phyloP scores from a whole-genome alignment of 37 sponge, comb jelly and placozoan species.

The Beroe ovata region DNA sequence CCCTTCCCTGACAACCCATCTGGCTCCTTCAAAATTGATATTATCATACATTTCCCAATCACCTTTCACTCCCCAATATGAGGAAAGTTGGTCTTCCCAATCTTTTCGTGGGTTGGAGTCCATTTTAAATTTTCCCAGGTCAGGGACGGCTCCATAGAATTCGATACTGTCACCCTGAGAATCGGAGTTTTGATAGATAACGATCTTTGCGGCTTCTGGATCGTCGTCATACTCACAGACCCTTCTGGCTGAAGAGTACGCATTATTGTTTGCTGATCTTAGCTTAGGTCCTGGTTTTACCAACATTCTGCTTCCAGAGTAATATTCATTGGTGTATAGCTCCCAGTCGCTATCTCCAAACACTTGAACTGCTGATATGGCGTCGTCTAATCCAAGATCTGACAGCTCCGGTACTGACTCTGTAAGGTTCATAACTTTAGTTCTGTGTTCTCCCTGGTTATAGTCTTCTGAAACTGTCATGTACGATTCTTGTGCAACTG shows the following conservation, averaged over 20 bases:
- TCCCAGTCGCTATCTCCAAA: background rate
- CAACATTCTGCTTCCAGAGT: background rate
- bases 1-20: background rate
- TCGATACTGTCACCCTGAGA: background rate
- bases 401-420: background rate
- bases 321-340: background rate
- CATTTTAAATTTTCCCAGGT: background rate
- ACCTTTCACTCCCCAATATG: background rate
- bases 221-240: background rate
- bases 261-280: background rate
- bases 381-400: background rate
- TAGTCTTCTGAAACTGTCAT: background rate
- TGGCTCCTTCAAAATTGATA: background rate
- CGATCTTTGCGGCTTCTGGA: background rate
- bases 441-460: background rate
- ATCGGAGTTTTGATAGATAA: background rate
- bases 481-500: background rate
- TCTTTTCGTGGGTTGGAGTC: background rate
- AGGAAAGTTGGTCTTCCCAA: background rate
- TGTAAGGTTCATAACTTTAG: background rate
- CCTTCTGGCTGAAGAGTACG: background rate
- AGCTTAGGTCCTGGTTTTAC: background rate
- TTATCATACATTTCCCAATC: conserved; percentile 1
- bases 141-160: background rate
- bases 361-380: background rate